Conservation (phyloP, 2,888 invertebrate genomes). For the Hypena proboscidalis region DNA sequence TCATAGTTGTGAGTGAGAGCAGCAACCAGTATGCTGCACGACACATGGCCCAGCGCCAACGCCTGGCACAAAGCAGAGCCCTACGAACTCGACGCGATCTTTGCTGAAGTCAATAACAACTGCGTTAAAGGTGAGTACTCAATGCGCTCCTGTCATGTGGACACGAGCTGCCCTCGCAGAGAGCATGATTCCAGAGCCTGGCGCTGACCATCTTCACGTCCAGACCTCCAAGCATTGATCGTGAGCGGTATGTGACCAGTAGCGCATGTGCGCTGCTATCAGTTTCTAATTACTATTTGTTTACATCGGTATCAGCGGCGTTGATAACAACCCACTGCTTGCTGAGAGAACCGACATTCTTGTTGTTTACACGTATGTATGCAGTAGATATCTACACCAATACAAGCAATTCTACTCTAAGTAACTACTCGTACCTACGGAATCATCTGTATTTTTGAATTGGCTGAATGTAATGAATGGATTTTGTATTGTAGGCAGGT, state of each 20-base stretch:
- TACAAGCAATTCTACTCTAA: no score
- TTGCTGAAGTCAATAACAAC: constrained; percentile 76
- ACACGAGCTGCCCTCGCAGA: no score
- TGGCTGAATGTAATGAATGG: no score
- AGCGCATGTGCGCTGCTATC: constrained; percentile 5
- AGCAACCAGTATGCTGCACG: constrained; percentile 67
- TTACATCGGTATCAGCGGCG: constrained; percentile 16
- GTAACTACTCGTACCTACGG: no score
- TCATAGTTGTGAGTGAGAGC: constrained; percentile 37
- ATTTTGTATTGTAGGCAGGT: no score
- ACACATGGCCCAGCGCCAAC: constrained; percentile 60
- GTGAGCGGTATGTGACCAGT: background rate
- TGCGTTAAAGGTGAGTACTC: constrained; percentile 63
- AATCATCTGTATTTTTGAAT: no score
- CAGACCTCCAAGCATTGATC: no score
- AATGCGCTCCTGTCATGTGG: no score
- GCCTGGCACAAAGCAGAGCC: constrained; percentile 64
- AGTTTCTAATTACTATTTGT: constrained; percentile 10
- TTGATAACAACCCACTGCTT: constrained; percentile 2
- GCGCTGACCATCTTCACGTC: no score
- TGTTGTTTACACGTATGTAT: background rate
- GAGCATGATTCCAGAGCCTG: no score
- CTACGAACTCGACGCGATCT: constrained; percentile 69
- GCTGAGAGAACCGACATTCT: background rate
- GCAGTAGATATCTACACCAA: no score